Evolutionary conservation across 2,797 vertebrate species (phyloP), one percentile per base, ranked within the genome.

Genomic region (Mus spretus): DNA sequence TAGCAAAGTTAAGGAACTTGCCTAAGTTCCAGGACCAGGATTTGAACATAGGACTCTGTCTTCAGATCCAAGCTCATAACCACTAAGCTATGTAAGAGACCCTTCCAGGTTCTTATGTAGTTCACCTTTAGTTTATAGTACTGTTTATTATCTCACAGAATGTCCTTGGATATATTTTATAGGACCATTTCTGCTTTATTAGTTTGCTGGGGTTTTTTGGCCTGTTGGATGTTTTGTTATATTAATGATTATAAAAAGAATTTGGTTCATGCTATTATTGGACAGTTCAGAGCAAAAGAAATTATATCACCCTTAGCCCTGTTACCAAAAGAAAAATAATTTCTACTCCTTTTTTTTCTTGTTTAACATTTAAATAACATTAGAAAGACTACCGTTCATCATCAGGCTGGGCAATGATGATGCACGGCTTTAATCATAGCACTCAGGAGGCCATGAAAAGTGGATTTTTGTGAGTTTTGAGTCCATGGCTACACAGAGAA

Each of bases 1-100:
- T 96, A 97, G 96, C 93, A 96, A 97, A 61, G 94, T 94, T 96
- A 96, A 96, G 96, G 88, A 97, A 88, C 95, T 96, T 98, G 90
- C 74, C n/a, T 97, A 95, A 96, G 91, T 78, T 95, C 55, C 44
- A 97, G 92, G 81, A 96, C 81, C 87, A 94, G 84, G 65, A 96
- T 96, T 95, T 96, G 96, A 97, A 96, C 75, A 20, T 96, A 95
- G 92, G 80, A 95, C 91, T 97, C 92, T 96, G 92, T 96, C 94
- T 96, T 96, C 89, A 97, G 94, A 95, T 91, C 77, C 83, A 95
- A 84, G 92, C 93, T 96, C 72, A 91, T 97, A 95, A 94, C 92
- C 86, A 72, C 89, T 97, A 97, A 97, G 50, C 93, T 96, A 70
- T 95, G 75, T 96, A 94, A 95, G 93, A 97, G 94, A 91, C 22